Evolutionary conservation across 2,113 vertebrate genomes (phyloP), one percentile per base, ranked within the genome.

Genomic region (Phalacrocorax aristotelis): DNA sequence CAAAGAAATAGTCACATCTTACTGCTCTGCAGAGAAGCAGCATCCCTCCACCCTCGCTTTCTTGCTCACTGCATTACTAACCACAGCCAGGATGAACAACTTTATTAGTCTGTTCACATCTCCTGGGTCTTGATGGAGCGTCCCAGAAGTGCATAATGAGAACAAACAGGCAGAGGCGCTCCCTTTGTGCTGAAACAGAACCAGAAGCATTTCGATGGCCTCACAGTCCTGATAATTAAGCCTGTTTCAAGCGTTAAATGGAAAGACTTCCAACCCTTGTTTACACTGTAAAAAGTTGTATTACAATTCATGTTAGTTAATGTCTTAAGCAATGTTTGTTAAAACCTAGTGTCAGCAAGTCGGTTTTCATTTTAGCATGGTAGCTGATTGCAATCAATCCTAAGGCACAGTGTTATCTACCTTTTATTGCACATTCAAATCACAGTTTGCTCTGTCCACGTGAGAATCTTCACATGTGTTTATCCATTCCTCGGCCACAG

Each of bases 321-420:
- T 8, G 23, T 84, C 80, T 91, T 78, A 42, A 84, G 83, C 75
- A 90, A 42, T n/a, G 58, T 42, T 94, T 52, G 32, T 89, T 89
- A n/a, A 82, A 65, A 40, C 16, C 52, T 26, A 11, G 5, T 49
- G 69, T 74, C 69, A 81, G 76, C 23, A 16, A 34, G 68, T 20
- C 0, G 0, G 10, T 46, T 40, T 65, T 83, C 46, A 2, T 82
- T 32, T 66, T 26, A 23, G n/a, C 22, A 0, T 29, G 64, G 1
- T 3, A n/a, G n/a, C 76, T 84, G 89, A 5, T 21, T 11, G 54
- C 75, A 52, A 78, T 46, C 70, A 46, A 12, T 52, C 38, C 44
- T 30, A 38, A 30, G 54, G 64, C 52, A 20, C 1, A 11, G 65
- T 14, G 52, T 54, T 69, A 19, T 2, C 60, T 79, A n/a, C 16